Conservation (phyloP, 1,140 invertebrate species). For the Goniozus legneri region DNA sequence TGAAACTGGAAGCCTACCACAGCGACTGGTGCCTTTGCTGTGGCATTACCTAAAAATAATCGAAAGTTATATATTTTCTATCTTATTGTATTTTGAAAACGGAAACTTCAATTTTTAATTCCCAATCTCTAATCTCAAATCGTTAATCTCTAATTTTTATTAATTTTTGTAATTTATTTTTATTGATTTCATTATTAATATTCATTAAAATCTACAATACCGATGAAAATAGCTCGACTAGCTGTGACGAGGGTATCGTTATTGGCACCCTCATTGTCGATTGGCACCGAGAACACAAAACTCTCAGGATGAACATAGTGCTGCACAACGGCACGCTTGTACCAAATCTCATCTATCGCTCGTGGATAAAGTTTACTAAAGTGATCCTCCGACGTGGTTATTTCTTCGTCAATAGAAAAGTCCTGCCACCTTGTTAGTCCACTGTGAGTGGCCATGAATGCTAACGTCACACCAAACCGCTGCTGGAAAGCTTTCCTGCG, state of each 20-base stretch:
- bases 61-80: neutral
- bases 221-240: slow-evolving; percentile 79
- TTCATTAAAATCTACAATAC: slow-evolving; percentile 18
- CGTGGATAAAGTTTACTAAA: slow-evolving; percentile 47
- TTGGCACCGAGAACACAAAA: slow-evolving; percentile 86
- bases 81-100: too few relatives aligned
- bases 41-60: slow-evolving; percentile 48
- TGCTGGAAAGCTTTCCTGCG: slow-evolving; percentile 75
- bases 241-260: slow-evolving; percentile 79
- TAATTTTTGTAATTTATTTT: neutral
- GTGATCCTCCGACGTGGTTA: slow-evolving; percentile 31
- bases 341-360: slow-evolving; percentile 91
- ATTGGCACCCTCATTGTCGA: slow-evolving; percentile 62
- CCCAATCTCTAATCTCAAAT: too few relatives aligned
- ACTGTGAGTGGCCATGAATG: slow-evolving; percentile 85
- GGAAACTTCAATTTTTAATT: too few relatives aligned
- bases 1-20: slow-evolving; percentile 90
- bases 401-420: slow-evolving; percentile 55
- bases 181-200: neutral
- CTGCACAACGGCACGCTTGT: slow-evolving; percentile 87
- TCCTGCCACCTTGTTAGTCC: slow-evolving; percentile 86
- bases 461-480: slow-evolving; percentile 77
- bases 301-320: slow-evolving; percentile 75
- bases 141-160: neutral
- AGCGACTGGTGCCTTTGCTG: slow-evolving; percentile 71